phyloP scores from a whole-genome alignment of 2,113 vertebrate species.

The Tinamus guttatus region DNA sequence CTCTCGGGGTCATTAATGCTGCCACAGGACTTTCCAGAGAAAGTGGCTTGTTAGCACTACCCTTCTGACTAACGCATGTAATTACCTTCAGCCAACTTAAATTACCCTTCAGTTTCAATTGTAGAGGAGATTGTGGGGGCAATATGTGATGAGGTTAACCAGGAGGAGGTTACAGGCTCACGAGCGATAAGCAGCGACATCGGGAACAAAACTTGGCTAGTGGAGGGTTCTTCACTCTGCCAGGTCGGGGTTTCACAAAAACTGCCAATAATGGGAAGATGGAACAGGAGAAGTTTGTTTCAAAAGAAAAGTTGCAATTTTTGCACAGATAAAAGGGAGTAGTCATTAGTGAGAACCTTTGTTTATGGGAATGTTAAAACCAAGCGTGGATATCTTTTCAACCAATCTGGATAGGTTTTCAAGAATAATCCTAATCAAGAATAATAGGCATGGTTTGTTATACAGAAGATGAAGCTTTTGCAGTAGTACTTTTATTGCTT shows the following conservation, averaged over 20 bases:
- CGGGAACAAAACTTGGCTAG: neutral
- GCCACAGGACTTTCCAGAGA: neutral
- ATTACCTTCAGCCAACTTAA: conserved; percentile 3
- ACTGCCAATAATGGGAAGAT: neutral
- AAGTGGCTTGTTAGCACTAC: neutral
- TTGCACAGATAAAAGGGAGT: neutral
- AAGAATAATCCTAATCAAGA: neutral
- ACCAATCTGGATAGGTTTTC: neutral
- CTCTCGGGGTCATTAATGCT: neutral
- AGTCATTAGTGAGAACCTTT: neutral
- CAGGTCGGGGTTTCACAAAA: neutral
- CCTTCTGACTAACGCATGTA: neutral
- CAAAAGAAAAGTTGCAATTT: neutral
- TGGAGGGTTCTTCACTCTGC: neutral
- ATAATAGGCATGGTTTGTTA: neutral
- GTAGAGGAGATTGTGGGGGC: neutral
- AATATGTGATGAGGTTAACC: neutral
- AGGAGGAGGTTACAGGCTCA: neutral
- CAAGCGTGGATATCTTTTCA: neutral
- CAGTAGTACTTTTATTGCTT: neutral
- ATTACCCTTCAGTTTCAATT: neutral
- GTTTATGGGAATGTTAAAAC: neutral
- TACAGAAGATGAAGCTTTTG: neutral
- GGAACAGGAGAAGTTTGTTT: neutral
- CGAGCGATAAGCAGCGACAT: neutral